A percentile compares a stretch with the other conserved stretches of the same genome.
Conservation (phyloP, 1,140 invertebrate species). For the Solenopsis invicta region DNA sequence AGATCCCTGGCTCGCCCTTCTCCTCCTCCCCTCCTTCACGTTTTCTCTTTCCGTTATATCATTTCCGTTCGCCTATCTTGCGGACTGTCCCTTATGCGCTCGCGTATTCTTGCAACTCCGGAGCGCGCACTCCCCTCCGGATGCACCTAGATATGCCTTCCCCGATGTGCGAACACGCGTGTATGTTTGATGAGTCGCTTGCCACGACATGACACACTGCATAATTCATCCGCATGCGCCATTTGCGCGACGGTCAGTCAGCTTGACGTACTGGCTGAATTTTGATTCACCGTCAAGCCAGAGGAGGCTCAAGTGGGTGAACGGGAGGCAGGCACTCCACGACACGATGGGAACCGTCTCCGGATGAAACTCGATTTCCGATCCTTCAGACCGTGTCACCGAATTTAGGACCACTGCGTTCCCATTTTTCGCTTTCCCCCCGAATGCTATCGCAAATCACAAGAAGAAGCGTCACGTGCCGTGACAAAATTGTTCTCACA, state of each 20-base stretch:
- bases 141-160: conserved; percentile 48
- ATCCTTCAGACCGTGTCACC: not conserved
- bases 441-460: not conserved
- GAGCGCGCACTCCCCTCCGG: not conserved
- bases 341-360: not conserved
- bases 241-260: conserved; percentile 68
- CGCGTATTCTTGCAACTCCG: conserved; percentile 10
- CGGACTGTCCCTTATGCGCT: not conserved
- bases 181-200: conserved; percentile 75
- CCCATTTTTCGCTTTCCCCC: not conserved
- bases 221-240: conserved; percentile 74
- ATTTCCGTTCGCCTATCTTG: not conserved
- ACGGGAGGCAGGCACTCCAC: not conserved
- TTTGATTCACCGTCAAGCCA: conserved; percentile 58
- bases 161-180: conserved; percentile 61
- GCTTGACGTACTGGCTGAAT: conserved; percentile 66
- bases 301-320: not conserved
- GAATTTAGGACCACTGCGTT: not conserved
- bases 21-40: not conserved
- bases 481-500: not conserved
- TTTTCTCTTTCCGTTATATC: conserved; percentile 27
- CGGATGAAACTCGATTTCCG: conserved; percentile 27
- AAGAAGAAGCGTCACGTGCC: not conserved
- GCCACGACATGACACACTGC: conserved; percentile 74
- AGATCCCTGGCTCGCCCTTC: not conserved